Percentiles rank a stretch among this genome's conserved stretches.
Evolutionary conservation across 1,140 invertebrate genomes (phyloP).

Genomic region (Bicyclus anynana): DNA sequence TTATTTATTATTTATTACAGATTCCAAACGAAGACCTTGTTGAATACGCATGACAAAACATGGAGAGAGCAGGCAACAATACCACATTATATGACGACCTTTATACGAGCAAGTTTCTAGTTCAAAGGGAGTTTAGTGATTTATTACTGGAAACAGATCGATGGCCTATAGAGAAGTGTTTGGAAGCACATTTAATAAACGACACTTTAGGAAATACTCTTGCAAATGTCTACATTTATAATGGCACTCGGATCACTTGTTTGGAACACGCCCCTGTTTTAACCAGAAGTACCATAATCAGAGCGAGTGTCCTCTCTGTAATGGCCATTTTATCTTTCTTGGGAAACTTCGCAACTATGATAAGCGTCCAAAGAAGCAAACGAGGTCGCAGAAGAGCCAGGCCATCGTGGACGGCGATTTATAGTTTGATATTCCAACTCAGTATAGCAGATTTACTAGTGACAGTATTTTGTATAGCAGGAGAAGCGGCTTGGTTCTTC

Average conservation of each 20-base stretch:
- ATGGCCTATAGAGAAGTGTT: conserved; percentile 60
- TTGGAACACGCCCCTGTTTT: conserved; percentile 81
- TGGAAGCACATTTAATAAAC: conserved; percentile 42
- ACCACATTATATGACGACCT: conserved; percentile 61
- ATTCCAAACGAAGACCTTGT: conserved; percentile 14
- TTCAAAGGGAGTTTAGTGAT: conserved; percentile 36
- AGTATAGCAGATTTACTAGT: conserved; percentile 88
- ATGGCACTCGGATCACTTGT: conserved; percentile 65
- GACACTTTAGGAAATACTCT: conserved; percentile 38
- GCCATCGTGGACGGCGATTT: conserved; percentile 84
- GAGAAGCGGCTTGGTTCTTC: conserved; percentile 88
- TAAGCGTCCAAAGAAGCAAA: conserved; percentile 82
- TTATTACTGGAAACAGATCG: conserved; percentile 17
- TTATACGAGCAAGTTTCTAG: conserved; percentile 33
- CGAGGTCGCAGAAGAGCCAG: conserved; percentile 72
- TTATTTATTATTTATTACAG: conserved; percentile 41
- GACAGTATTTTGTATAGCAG: conserved; percentile 87
- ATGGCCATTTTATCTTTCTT: conserved; percentile 85
- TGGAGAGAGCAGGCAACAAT: conserved; percentile 64
- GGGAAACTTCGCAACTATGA: conserved; percentile 86
- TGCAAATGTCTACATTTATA: conserved; percentile 41
- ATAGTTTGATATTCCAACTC: conserved; percentile 86
- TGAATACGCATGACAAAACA: conserved; percentile 60
- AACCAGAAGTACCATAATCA: conserved; percentile 78
- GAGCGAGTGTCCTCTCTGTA: conserved; percentile 80